phyloP scores from a whole-genome alignment of 2,113 vertebrate genomes.

The Rhynchomys soricoides region DNA sequence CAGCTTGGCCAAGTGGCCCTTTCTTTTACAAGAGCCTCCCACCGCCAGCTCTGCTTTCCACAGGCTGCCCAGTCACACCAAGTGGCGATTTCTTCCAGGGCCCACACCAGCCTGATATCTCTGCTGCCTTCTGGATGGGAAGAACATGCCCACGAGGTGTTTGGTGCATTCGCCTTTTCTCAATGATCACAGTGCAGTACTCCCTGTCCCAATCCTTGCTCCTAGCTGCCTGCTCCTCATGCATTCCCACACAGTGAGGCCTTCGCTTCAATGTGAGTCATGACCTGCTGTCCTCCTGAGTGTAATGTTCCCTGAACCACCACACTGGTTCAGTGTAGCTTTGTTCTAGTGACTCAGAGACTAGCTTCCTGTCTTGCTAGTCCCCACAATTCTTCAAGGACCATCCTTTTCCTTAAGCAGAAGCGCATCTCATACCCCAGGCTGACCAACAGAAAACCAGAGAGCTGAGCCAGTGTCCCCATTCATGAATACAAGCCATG shows the following conservation, averaged over 20 bases:
- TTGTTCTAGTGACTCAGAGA: background rate
- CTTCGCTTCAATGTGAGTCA: background rate
- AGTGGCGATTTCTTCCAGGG: background rate
- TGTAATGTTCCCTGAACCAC: background rate
- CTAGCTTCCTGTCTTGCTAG: background rate
- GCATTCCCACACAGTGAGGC: too few species aligned
- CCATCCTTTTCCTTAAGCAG: background rate
- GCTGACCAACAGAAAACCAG: background rate
- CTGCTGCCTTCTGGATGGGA: background rate
- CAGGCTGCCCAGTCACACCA: background rate
- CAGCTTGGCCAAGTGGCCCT: background rate
- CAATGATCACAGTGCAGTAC: background rate
- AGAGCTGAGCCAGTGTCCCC: background rate
- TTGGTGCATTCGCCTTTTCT: background rate
- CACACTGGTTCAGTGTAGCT: fast-evolving
- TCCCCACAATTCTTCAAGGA: background rate
- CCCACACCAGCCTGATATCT: background rate
- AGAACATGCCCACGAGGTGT: background rate
- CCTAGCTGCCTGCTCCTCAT: background rate
- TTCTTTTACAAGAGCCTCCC: background rate
- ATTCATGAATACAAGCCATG: background rate
- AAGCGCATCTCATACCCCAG: background rate
- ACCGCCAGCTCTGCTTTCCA: background rate
- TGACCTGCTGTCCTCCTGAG: background rate
- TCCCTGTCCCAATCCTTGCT: background rate